phyloP scores from a whole-genome alignment of 2,113 vertebrate genomes.

The Xyrauchen texanus region DNA sequence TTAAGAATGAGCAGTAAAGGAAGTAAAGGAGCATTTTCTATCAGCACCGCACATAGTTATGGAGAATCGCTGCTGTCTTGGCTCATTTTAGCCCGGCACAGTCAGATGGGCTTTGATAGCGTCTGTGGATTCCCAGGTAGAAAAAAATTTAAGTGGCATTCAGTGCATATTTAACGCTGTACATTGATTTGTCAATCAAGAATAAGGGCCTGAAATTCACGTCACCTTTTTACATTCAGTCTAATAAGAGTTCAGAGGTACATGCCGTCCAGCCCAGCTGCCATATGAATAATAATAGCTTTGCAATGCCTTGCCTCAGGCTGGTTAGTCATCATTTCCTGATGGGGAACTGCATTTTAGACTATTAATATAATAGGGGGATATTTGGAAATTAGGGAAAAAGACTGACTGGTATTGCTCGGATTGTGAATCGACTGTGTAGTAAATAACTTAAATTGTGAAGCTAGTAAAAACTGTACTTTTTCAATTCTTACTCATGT shows the following conservation, averaged over 20 bases:
- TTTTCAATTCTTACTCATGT: no score
- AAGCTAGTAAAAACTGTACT: background rate
- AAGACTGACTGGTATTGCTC: background rate
- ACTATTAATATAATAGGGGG: background rate
- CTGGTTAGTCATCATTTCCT: constrained; percentile 39
- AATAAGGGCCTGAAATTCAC: background rate
- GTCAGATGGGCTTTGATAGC: no score
- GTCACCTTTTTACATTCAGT: background rate
- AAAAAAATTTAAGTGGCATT: constrained; percentile 26
- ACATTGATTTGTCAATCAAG: constrained; percentile 19
- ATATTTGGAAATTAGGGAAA: background rate
- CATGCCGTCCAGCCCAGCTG: no score
- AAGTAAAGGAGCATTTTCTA: background rate
- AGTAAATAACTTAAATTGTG: background rate
- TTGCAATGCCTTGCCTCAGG: background rate
- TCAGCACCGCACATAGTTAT: background rate
- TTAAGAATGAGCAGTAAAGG: background rate
- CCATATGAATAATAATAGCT: background rate
- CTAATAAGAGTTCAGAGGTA: background rate
- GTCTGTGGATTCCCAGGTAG: background rate
- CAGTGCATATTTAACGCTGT: constrained; percentile 18
- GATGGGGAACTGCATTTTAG: constrained; percentile 30
- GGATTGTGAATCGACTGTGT: background rate
- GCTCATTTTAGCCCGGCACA: no score
- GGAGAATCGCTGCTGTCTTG: background rate